Evolutionary conservation across 2,113 vertebrate species (phyloP).

Genomic region (Theropithecus gelada): DNA sequence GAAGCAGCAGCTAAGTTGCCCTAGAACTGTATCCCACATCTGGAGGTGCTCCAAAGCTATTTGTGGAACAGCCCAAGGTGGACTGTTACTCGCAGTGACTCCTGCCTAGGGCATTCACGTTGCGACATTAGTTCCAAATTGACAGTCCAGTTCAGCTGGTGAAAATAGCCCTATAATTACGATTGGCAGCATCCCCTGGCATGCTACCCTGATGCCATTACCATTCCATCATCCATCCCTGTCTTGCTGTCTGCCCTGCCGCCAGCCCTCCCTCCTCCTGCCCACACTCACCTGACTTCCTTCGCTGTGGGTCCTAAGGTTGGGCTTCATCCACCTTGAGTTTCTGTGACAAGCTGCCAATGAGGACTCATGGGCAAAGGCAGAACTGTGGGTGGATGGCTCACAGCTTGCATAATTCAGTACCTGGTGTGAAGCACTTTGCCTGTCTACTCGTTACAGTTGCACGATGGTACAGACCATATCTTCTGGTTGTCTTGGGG

Average conservation of each 20-base stretch:
- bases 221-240: background rate
- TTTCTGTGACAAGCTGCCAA: conserved; percentile 28
- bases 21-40: background rate
- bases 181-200: background rate
- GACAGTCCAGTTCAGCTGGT: background rate
- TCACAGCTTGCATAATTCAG: conserved; percentile 47
- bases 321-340: background rate
- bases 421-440: background rate
- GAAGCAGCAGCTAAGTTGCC: background rate
- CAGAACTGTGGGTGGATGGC: conserved; percentile 4
- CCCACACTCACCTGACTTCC: background rate
- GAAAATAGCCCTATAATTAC: too few species aligned
- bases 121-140: background rate
- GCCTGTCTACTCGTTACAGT: conserved; percentile 67
- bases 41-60: background rate
- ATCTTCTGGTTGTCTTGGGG: background rate
- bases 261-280: background rate
- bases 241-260: background rate
- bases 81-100: background rate
- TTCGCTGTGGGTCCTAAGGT: rapidly evolving
- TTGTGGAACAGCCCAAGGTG: background rate
- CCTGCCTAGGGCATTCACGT: background rate
- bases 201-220: rapidly evolving
- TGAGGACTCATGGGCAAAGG: conserved; percentile 56
- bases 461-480: conserved; percentile 24